phyloP scores from a whole-genome alignment of 2,888 invertebrate genomes.

The Bursaphelenchus okinawaensis region DNA sequence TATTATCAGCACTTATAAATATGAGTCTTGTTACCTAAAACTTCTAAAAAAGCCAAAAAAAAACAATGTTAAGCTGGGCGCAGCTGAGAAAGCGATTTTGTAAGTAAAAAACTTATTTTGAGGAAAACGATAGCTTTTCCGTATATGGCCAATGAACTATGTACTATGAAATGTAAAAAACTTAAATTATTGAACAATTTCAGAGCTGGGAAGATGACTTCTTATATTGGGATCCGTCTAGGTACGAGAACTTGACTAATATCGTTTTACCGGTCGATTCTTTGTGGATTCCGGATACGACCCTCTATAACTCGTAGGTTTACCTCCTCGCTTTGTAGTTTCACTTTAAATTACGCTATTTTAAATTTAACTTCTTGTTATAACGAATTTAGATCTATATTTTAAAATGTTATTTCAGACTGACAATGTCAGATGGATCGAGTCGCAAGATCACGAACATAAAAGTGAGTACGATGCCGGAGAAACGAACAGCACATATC shows the following conservation, averaged over 20 bases:
- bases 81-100: too few relatives aligned
- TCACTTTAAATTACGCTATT: too few relatives aligned
- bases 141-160: too few relatives aligned
- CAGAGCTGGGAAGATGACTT: conserved; percentile 43
- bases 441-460: conserved; percentile 42
- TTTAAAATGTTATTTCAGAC: conserved; percentile 3
- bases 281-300: conserved; percentile 43
- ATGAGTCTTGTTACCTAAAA: too few relatives aligned
- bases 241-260: conserved; percentile 37
- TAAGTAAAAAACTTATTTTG: too few relatives aligned
- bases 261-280: conserved; percentile 40
- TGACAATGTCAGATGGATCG: conserved; percentile 47
- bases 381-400: neutral
- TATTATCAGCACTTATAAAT: too few relatives aligned
- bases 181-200: conserved; percentile 12
- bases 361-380: too few relatives aligned
- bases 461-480: conserved; percentile 37
- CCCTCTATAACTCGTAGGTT: conserved; percentile 22
- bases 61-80: too few relatives aligned
- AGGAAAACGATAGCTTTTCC: too few relatives aligned
- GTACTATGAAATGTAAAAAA: neutral
- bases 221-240: conserved; percentile 42
- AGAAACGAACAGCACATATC: conserved; percentile 37
- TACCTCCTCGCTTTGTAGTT: too few relatives aligned
- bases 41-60: too few relatives aligned